A percentile compares a stretch with the other conserved stretches of the same genome.
Evolutionary conservation across 2,797 vertebrate genomes (phyloP).

Genomic region (Pteronotus mesoamericanus): DNA sequence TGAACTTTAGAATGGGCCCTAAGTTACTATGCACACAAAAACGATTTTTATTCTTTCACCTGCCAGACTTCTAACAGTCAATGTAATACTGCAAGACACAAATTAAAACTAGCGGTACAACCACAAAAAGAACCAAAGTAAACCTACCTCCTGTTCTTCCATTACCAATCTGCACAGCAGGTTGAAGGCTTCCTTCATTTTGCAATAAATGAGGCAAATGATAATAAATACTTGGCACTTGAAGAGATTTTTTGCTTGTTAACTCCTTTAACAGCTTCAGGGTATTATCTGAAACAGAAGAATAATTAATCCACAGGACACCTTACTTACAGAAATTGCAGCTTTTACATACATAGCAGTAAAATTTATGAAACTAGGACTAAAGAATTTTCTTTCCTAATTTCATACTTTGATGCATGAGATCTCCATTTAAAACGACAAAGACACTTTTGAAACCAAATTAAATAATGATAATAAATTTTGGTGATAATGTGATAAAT

Average conservation of each 20-base stretch:
- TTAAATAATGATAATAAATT: neutral
- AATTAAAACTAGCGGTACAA: neutral
- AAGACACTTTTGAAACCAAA: neutral
- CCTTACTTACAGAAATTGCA: neutral
- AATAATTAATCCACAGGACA: conserved; percentile 19
- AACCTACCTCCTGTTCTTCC: conserved; percentile 94
- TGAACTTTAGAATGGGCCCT: neutral
- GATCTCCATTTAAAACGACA: neutral
- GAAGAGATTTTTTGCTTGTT: conserved; percentile 92
- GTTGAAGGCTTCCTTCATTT: conserved; percentile 96
- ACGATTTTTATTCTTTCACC: conserved; percentile 60
- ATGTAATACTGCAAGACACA: neutral
- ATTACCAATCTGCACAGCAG: conserved; percentile 93
- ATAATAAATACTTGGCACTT: conserved; percentile 99
- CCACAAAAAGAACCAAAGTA: neutral
- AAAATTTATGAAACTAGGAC: neutral
- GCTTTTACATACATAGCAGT: neutral
- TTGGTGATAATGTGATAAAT: neutral
- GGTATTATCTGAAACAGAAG: conserved; percentile 90
- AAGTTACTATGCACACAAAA: conserved; percentile 41
- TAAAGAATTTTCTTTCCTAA: neutral
- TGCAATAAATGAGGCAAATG: conserved; percentile 98
- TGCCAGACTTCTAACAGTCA: neutral
- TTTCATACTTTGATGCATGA: neutral
- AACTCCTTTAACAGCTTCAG: conserved; percentile 96